Evolutionary conservation across 1,140 invertebrate species (phyloP).

Genomic region (Temnothorax nylanderi): DNA sequence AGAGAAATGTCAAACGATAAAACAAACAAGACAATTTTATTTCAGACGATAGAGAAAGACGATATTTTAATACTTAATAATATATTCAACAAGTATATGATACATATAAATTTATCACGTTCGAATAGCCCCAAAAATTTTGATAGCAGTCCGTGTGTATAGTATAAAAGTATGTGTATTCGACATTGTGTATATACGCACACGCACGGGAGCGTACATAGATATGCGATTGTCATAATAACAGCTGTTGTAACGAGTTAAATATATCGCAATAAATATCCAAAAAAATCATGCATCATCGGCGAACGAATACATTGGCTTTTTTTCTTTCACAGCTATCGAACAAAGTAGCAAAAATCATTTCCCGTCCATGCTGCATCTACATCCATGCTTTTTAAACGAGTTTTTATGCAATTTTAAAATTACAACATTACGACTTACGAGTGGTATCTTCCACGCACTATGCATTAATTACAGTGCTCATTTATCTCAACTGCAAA

Average conservation of each 20-base stretch:
- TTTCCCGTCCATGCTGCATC: neutral
- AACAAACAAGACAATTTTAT: conserved; percentile 51
- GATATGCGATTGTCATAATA: conserved; percentile 55
- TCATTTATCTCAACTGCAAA: conserved; percentile 14
- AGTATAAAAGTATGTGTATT: conserved; percentile 57
- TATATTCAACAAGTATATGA: conserved; percentile 54
- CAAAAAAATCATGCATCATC: conserved; percentile 28
- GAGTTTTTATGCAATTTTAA: conserved; percentile 19
- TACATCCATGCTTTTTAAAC: neutral
- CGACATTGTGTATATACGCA: conserved; percentile 38
- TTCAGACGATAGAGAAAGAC: conserved; percentile 33
- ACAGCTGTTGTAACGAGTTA: conserved; percentile 51
- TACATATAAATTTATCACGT: conserved; percentile 53
- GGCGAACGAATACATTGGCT: conserved; percentile 2
- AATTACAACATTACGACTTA: neutral
- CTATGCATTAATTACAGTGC: neutral
- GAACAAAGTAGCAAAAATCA: conserved; percentile 5
- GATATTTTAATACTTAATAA: conserved; percentile 56
- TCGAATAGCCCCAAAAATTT: conserved; percentile 48
- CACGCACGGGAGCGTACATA: conserved; percentile 10
- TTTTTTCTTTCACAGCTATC: neutral
- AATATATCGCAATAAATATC: conserved; percentile 58
- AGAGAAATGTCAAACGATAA: conserved; percentile 34
- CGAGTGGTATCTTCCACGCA: neutral
- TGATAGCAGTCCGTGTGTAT: conserved; percentile 53